Conservation (phyloP, 2,888 invertebrate species). For the Pteria penguin region DNA sequence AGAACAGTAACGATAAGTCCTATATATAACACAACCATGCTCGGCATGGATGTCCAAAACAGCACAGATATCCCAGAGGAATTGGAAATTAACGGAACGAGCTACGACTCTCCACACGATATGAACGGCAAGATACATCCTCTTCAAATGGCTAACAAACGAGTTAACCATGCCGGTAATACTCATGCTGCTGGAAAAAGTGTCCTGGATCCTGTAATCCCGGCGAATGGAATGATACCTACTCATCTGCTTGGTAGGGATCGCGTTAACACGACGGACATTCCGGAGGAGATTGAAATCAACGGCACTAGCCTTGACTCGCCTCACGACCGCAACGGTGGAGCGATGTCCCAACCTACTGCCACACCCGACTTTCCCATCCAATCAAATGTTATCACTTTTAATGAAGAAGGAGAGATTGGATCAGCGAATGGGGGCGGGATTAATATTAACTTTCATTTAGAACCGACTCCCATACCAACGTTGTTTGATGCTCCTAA, state of each 20-base stretch:
- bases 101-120: slow-evolving; percentile 4
- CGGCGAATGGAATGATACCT: not conserved
- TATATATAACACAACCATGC: not conserved
- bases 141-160: not conserved
- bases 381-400: not conserved
- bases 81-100: slow-evolving; percentile 8
- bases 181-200: not conserved
- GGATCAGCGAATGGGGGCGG: not conserved
- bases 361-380: not conserved
- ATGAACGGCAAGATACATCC: slow-evolving; percentile 10
- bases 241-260: slow-evolving; percentile 20
- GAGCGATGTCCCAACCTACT: not conserved
- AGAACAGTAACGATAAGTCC: not conserved
- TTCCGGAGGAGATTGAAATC: slow-evolving; percentile 42
- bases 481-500: not conserved
- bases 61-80: slow-evolving; percentile 16
- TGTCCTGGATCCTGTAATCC: not conserved
- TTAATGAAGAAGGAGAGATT: not conserved
- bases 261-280: slow-evolving; percentile 31
- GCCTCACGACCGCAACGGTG: slow-evolving; percentile 12
- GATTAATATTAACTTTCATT: not conserved
- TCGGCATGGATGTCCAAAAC: not conserved
- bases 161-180: too few relatives aligned
- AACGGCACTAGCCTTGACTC: slow-evolving; percentile 34
- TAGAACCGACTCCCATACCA: not conserved